Conservation (phyloP, 2,797 vertebrate species). For the Paramormyrops hopkinsi region DNA sequence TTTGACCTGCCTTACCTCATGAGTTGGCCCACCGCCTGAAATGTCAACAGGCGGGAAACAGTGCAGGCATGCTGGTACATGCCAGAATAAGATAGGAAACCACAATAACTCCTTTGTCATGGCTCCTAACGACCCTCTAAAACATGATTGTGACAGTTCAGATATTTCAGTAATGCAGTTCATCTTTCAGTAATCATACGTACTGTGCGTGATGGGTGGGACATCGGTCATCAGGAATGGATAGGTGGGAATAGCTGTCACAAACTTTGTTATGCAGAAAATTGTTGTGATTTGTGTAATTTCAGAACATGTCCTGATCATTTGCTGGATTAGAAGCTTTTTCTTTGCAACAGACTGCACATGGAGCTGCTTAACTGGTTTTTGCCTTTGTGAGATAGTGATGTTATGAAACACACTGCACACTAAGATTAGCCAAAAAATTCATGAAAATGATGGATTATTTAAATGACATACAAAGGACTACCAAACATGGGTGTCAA, state of each 20-base stretch:
- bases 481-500: background rate
- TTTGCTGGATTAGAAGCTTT: background rate
- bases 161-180: conserved; percentile 9
- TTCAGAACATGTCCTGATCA: background rate
- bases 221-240: background rate
- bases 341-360: background rate
- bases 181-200: background rate
- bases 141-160: background rate
- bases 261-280: background rate
- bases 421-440: background rate
- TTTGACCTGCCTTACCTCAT: background rate
- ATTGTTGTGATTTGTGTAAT: background rate
- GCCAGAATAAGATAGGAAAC: background rate
- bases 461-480: background rate
- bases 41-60: background rate
- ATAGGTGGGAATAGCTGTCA: background rate
- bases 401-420: background rate
- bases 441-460: background rate
- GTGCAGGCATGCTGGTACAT: background rate
- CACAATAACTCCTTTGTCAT: background rate
- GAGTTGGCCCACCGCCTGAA: background rate
- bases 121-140: background rate
- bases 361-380: background rate
- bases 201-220: background rate
- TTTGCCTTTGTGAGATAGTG: background rate